phyloP scores from a whole-genome alignment of 2,113 vertebrate species.

The Mobula birostris region DNA sequence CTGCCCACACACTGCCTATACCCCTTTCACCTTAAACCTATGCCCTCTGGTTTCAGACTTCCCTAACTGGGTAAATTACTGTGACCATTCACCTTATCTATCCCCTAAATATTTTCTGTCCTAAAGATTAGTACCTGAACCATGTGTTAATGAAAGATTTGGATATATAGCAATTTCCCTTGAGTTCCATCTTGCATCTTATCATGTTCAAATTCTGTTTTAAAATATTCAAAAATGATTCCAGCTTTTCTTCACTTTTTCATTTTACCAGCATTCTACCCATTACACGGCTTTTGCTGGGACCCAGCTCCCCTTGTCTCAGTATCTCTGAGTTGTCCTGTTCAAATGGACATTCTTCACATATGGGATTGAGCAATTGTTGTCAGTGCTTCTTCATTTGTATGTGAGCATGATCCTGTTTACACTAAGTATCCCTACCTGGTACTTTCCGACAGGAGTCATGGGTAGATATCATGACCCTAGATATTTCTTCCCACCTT shows the following conservation, averaged over 20 bases:
- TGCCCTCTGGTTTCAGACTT: no score
- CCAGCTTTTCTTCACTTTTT: not conserved
- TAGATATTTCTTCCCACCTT: not conserved
- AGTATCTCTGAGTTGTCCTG: not conserved
- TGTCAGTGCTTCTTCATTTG: not conserved
- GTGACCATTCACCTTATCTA: no score
- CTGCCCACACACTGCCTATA: no score
- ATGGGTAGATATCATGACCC: not conserved
- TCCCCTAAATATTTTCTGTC: no score
- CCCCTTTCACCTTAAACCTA: no score
- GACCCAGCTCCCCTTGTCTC: not conserved
- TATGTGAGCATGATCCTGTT: not conserved
- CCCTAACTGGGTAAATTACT: no score
- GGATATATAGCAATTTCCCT: not conserved
- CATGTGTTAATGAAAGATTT: not conserved
- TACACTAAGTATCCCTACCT: not conserved
- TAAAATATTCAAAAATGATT: not conserved
- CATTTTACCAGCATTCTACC: not conserved
- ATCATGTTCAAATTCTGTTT: not conserved
- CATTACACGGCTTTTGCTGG: not conserved
- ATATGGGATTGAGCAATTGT: not conserved
- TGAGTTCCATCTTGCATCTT: not conserved
- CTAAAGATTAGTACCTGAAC: not conserved
- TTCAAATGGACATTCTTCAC: not conserved
- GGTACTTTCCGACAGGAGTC: slow-evolving; percentile 1